Base-by-base conservation (phyloP, 1,140 invertebrate genomes). In the Ceratoteleas bidentatus region DNA sequence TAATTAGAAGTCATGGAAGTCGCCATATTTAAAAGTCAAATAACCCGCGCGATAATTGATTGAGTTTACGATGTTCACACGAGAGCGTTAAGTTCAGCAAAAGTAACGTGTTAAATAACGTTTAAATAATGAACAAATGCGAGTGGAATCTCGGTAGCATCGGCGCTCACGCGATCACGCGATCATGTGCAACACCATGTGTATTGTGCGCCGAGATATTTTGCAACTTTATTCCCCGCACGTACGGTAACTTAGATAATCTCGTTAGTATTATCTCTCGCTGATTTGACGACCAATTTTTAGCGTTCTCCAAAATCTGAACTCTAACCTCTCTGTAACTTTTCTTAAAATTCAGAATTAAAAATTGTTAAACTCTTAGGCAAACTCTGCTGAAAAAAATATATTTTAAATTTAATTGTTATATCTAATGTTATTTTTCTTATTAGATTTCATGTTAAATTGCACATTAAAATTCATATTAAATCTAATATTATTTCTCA, bases 61-160 rank as follows among this genome's bases (percentile, higher is more conserved):
- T 60, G 47, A 58, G 57, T 58, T 73, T 24, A 52, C 13, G 56
- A 73, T 52, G 43, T 58, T 79, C 45, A 53, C 53, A 32, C 40
- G 24, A 77, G 13, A 64, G 53, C 52, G 58, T 58, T 33, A 70
- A 68, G 14, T 77, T 77, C 62, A 62, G 58, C 16, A 62, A 60
- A 40, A 61, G 14, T 40, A 66, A 60, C 40, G 58, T 74, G 64
- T 68, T 80, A 74, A 80, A 72, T 79, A 65, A 79, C 49, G 64
- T 68, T 72, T 74, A 74, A 80, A 81, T 74, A 74, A 81, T 81
- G 58, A 53, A 74, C 69, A 69, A 75, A 57, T 74, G 68, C 62
- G 57, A 45, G 68, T 54, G 60, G 38, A 69, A 81, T 81, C 70
- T 74, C 54, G 14, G 77, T 36, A 72, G 49, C 53, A 53, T 77